Base-by-base conservation (phyloP, 2,797 vertebrate species). In the Alca torda region DNA sequence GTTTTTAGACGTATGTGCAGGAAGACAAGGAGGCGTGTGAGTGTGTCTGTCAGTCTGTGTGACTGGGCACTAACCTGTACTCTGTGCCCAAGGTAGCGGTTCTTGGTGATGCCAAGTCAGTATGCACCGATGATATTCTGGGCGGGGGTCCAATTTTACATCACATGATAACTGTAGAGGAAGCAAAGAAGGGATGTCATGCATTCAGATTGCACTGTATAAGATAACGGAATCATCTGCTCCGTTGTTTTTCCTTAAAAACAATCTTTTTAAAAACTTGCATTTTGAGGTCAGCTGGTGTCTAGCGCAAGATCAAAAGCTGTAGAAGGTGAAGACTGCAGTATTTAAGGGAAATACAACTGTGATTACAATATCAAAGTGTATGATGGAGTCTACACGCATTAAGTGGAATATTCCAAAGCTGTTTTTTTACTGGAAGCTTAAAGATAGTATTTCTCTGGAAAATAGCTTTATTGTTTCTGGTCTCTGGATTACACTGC, bases 21-120 rank as follows among this genome's bases (percentile, higher is more conserved):
- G 65, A 95, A 57, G 56, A 33, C 57, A 53, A 48, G 46, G 81
- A 65, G 9, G 13, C 28, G 39, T 46, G 74, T 53, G 56, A 37
- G 35, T 14, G 45, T 12, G 43, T 72, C 43, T 37, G 76, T 77
- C 77, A 63, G 82, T 11, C 83, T 60, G 69, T 75, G 50, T 73
- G 73, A 76, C 23, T 28, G 87, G 74, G 79, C 84, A 97, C 98
- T 97, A 81, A 99, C 99, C 99, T 99, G 99, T 99, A 98, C 99
- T 99, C 98, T 99, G 99, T 97, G 99, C 99, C 99, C 99, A 99
- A 97, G 99, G 99, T 96, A 99, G 98, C 88, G 99, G 99, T 97
- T 99, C 99, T 98, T 99, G 99, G 98, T 99, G 99, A 98, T 99
- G 99, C 99, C 99, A 99, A 96, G 99, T 99, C 95, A 99, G 98